These are phyloP conservation scores for Tetragonisca angustula DNA, from an alignment of 2,888 invertebrate species.

Conservation along the genomic window DNA sequence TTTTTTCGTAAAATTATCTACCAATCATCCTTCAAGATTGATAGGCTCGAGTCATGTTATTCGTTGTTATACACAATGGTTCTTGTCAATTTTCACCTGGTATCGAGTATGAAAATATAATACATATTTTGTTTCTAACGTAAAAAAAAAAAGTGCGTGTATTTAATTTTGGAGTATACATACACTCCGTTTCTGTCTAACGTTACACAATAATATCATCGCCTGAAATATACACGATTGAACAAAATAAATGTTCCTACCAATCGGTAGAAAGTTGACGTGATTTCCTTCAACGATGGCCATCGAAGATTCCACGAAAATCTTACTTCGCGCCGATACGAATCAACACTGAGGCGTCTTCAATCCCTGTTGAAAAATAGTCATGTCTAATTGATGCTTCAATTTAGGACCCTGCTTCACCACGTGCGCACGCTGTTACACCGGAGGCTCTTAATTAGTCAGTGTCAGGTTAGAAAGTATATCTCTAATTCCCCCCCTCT, in stretches of 20 bases:
- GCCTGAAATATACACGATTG: neutral
- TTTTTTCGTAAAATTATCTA: too few species aligned
- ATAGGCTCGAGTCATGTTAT: too few species aligned
- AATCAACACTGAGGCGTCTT: neutral
- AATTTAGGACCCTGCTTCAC: neutral
- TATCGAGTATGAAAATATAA: too few species aligned
- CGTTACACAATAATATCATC: too few species aligned
- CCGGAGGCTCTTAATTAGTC: neutral
- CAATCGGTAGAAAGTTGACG: neutral
- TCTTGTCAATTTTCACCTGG: too few species aligned
- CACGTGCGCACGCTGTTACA: neutral
- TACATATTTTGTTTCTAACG: too few species aligned
- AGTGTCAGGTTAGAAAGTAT: constrained; percentile 1
- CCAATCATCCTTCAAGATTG: too few species aligned
- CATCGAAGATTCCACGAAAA: neutral
- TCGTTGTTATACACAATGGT: too few species aligned
- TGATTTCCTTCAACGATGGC: neutral
- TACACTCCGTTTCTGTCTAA: too few species aligned
- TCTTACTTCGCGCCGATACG: neutral
- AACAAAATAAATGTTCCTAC: neutral
- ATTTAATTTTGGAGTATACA: too few species aligned
- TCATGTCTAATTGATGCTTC: neutral
- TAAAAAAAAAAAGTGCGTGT: too few species aligned
- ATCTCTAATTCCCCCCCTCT: neutral
- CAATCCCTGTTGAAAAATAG: neutral